Conservation (phyloP, 2,888 invertebrate species). For the Elmis aenea region DNA sequence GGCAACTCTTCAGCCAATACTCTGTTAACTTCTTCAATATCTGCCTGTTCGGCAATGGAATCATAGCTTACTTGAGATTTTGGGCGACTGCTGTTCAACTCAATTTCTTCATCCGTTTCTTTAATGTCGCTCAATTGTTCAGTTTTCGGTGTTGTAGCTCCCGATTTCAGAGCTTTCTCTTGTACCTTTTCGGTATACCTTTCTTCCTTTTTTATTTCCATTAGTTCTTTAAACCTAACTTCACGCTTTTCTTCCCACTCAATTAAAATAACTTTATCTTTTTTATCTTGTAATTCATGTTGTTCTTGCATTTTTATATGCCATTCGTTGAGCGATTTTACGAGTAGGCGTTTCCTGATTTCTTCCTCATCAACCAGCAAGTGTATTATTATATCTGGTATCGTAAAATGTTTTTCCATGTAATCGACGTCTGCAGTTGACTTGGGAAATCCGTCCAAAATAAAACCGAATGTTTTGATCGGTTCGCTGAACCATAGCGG, state of each 20-base stretch:
- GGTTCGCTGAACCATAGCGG: constrained; percentile 51
- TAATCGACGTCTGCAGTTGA: constrained; percentile 51
- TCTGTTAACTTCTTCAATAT: constrained; percentile 47
- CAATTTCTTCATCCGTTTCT: constrained; percentile 21
- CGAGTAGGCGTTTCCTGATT: constrained; percentile 29
- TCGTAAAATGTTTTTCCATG: constrained; percentile 48
- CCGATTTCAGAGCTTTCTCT: too few relatives aligned
- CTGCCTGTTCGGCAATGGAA: constrained; percentile 50
- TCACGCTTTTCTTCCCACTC: constrained; percentile 33
- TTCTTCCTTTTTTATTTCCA: constrained; percentile 33
- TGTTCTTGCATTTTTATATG: constrained; percentile 45
- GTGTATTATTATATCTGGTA: constrained; percentile 58
- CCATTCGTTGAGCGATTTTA: constrained; percentile 30
- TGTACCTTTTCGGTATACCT: constrained; percentile 31
- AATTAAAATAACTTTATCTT: constrained; percentile 20
- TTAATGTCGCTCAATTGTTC: constrained; percentile 2
- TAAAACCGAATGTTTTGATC: constrained; percentile 49
- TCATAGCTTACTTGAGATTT: constrained; percentile 39
- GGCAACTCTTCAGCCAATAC: constrained; percentile 43
- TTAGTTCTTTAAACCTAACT: constrained; percentile 30
- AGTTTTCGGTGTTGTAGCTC: constrained; percentile 4
- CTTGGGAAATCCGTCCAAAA: constrained; percentile 61
- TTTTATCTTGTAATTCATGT: constrained; percentile 22
- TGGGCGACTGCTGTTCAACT: constrained; percentile 10
- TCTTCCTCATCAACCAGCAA: constrained; percentile 40